These are phyloP conservation scores for Telmatherina bonti DNA, from an alignment of 2,797 vertebrate genomes.

Conservation along the genomic window DNA sequence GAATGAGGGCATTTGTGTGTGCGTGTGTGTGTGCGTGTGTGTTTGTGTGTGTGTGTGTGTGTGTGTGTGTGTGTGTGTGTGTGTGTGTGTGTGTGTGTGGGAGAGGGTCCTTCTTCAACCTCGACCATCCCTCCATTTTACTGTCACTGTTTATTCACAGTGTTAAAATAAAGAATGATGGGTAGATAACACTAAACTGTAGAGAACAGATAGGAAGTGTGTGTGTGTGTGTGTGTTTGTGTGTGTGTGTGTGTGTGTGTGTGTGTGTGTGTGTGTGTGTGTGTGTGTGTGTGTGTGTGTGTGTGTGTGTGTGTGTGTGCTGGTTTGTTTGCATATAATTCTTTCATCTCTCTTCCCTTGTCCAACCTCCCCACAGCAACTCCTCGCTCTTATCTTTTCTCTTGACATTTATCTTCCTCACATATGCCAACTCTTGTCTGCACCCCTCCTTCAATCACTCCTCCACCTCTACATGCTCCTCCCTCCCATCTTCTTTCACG, in stretches of 20 bases:
- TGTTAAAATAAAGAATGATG: conserved; percentile 21
- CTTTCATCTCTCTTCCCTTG: conserved; percentile 20
- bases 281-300: neutral
- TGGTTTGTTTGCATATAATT: conserved; percentile 37
- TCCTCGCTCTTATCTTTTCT: conserved; percentile 12
- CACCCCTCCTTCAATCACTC: neutral
- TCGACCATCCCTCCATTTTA: neutral
- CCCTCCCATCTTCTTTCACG: conserved; percentile 6
- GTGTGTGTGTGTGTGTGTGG: neutral
- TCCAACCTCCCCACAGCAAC: conserved; percentile 3
- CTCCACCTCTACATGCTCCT: neutral
- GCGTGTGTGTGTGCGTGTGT: neutral
- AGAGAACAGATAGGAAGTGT: no score
- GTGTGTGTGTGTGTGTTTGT: no score
- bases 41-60: no score
- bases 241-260: no score
- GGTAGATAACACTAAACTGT: conserved; percentile 5
- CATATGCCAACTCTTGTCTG: neutral
- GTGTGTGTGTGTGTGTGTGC: neutral
- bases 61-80: no score
- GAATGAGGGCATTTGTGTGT: conserved; percentile 7
- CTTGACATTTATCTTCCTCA: conserved; percentile 9
- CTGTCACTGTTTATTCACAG: conserved; percentile 2
- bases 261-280: no score
- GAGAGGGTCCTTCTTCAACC: neutral